These are phyloP conservation scores for Sweltsa coloradensis DNA, from an alignment of 1,140 invertebrate species.

Conservation along the genomic window DNA sequence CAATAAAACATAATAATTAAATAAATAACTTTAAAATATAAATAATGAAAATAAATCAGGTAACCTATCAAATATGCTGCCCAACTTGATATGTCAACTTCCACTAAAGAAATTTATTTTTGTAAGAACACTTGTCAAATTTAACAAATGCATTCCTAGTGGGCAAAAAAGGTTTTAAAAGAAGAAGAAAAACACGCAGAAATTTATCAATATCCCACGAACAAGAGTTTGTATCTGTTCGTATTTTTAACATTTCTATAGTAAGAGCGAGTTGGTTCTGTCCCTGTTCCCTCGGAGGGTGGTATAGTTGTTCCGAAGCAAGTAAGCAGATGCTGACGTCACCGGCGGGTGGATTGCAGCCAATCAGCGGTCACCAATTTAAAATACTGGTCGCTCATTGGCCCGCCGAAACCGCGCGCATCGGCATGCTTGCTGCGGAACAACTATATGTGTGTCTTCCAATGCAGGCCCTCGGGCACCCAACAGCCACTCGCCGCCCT, in stretches of 20 bases:
- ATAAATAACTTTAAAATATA: slow-evolving; percentile 12
- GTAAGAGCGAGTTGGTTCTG: slow-evolving; percentile 16
- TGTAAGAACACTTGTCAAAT: slow-evolving; percentile 20
- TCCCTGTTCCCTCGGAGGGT: too few species aligned
- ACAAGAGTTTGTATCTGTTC: slow-evolving; percentile 16
- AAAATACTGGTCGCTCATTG: too few species aligned
- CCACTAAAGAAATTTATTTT: slow-evolving; percentile 20
- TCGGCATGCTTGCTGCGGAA: too few species aligned
- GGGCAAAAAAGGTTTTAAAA: slow-evolving; percentile 15
- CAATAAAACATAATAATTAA: slow-evolving; percentile 14
- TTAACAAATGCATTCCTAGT: slow-evolving; percentile 18
- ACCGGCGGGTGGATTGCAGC: too few species aligned
- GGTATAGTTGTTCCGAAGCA: too few species aligned
- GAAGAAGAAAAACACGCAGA: slow-evolving; percentile 10
- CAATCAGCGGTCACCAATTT: too few species aligned
- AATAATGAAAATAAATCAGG: slow-evolving; percentile 18
- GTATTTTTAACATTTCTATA: slow-evolving; percentile 15
- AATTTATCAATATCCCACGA: slow-evolving; percentile 15
- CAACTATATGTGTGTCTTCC: too few species aligned
- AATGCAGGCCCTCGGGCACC: too few species aligned
- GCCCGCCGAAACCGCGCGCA: too few species aligned
- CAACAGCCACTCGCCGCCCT: too few species aligned
- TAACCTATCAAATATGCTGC: slow-evolving; percentile 19
- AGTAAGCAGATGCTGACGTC: too few species aligned
- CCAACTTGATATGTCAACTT: slow-evolving; percentile 18